A percentile compares a stretch with the other conserved stretches of the same genome.
These are phyloP conservation scores for Chaenodraco wilsoni DNA, from an alignment of 2,797 vertebrate genomes.

Conservation along the genomic window DNA sequence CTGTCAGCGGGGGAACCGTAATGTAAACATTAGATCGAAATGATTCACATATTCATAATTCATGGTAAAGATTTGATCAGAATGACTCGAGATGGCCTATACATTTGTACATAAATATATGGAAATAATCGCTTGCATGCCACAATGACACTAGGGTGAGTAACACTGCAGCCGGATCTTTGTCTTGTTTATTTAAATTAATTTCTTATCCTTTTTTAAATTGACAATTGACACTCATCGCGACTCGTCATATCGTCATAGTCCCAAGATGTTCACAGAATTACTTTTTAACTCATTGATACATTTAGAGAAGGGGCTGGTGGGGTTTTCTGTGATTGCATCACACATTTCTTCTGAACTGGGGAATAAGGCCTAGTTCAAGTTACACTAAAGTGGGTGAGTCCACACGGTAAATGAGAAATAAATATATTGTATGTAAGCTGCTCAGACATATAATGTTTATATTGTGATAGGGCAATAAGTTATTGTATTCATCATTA, in stretches of 20 bases:
- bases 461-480: background rate
- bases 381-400: background rate
- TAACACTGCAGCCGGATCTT: background rate
- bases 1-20: conserved; percentile 17
- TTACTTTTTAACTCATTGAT: conserved; percentile 63
- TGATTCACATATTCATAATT: background rate
- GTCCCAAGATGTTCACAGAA: conserved; percentile 43
- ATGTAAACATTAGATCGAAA: conserved; percentile 69
- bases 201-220: background rate
- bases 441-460: background rate
- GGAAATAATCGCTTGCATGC: background rate
- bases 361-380: background rate
- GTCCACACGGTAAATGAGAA: background rate
- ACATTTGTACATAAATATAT: background rate
- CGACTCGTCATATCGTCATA: background rate
- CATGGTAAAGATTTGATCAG: background rate
- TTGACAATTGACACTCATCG: background rate
- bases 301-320: conserved; percentile 59
- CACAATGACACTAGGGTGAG: background rate
- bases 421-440: background rate
- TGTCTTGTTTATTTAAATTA: conserved; percentile 1
- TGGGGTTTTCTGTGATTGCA: conserved; percentile 74
- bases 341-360: conserved; percentile 63
- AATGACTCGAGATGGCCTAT: conserved; percentile 1
- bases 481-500: background rate